Percentiles rank a stretch among this genome's conserved stretches.
These are phyloP conservation scores for Silurus meridionalis DNA, from an alignment of 2,113 vertebrate species.

Conservation along the genomic window DNA sequence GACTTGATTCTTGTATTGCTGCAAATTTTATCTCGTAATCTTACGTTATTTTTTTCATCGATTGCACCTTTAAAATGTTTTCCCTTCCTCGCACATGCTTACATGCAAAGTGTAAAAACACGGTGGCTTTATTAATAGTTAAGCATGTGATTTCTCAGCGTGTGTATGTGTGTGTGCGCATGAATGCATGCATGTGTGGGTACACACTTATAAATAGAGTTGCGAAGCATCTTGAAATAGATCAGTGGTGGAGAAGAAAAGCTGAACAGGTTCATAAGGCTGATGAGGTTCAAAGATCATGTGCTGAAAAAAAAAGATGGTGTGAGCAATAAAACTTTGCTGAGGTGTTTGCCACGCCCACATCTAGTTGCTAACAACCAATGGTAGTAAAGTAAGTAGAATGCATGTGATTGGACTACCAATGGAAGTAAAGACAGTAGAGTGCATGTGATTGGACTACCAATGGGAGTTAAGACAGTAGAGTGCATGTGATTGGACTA, in stretches of 20 bases:
- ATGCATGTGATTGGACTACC: too few species aligned
- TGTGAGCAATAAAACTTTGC: neutral
- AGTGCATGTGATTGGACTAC: too few species aligned
- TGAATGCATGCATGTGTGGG: slow-evolving; percentile 41
- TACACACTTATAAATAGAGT: slow-evolving; percentile 20
- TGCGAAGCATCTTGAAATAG: slow-evolving; percentile 14
- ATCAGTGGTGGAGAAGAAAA: neutral
- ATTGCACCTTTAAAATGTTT: slow-evolving; percentile 61
- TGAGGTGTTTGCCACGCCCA: too few species aligned
- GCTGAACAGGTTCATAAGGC: neutral
- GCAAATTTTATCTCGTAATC: too few species aligned
- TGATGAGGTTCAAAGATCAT: neutral
- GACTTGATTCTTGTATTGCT: neutral
- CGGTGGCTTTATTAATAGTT: slow-evolving; percentile 53
- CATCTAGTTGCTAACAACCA: too few species aligned
- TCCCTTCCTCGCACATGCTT: slow-evolving; percentile 58
- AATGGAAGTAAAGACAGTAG: too few species aligned
- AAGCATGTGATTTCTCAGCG: neutral
- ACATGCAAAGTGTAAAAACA: slow-evolving; percentile 61
- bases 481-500: too few species aligned
- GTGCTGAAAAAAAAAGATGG: neutral
- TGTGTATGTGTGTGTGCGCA: slow-evolving; percentile 15
- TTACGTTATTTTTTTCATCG: slow-evolving; percentile 42
- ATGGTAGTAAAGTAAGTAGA: too few species aligned
- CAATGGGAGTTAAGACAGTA: too few species aligned